Evolutionary conservation across 2,113 vertebrate genomes (phyloP), one percentile per base, ranked within the genome.

Genomic region (Chascanopsetta lugubris): DNA sequence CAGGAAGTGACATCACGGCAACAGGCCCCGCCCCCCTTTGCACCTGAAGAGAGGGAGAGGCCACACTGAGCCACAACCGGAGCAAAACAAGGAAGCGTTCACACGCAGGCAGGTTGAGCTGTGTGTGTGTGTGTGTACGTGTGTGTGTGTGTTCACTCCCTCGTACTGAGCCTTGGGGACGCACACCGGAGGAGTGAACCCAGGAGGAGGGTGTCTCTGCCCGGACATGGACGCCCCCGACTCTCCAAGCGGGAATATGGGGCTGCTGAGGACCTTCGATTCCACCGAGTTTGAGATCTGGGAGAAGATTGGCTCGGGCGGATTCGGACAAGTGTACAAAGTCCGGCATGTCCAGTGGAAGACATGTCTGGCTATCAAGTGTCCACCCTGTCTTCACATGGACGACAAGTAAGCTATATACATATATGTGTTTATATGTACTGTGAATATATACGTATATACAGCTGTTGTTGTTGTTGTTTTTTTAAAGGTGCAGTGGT

Each of bases 271-370:
- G 77, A 95, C 94, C 27, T 99, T 99, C 86, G 94, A 95, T 47
- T 93, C 94, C 48, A 77, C 82, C 51, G 95, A 98, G 88, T 97
- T 99, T 87, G 86, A 87, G 49, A 93, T 91, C 76, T 98, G 97
- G 97, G 96, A 98, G 87, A 98, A 98, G 72, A 96, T 98, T 26
- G 97, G 97, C 69, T 98, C 96, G 1, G 97, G 96, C 7, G 97
- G 97, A 45, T 97, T 98, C 87, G 96, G 97, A 76, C 96, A 99
- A 90, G 97, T 98, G 76, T 99, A 98, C 80, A 98, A 98, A 87
- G 96, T 97, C 68, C 95, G 96, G 61, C 97, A 99, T 27, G 88
- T 96, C 47, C 94, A 96, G 90, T 99, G 97, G 97, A 97, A 98
- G 92, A 98, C 97, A 6, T 97, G 95, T 93, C 94, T 98, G 84